Evolutionary conservation across 2,797 vertebrate genomes (phyloP).

Genomic region (Gallinago solitaria): DNA sequence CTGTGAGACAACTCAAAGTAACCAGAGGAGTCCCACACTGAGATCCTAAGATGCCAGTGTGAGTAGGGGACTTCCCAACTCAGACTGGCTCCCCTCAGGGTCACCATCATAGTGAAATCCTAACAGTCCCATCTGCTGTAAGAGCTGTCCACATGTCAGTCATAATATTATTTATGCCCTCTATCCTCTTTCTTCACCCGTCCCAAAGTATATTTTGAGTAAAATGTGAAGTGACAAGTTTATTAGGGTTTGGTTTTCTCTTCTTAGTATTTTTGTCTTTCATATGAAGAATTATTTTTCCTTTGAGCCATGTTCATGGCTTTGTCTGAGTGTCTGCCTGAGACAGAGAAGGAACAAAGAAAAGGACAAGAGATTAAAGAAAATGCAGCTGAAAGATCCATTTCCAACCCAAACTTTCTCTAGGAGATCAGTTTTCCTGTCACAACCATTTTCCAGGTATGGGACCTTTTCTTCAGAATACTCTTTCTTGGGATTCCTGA

Average conservation of each 20-base stretch:
- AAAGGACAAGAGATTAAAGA: background rate
- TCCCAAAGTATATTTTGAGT: background rate
- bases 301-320: background rate
- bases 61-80: background rate
- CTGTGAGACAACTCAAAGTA: accelerated
- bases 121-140: background rate
- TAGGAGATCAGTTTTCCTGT: background rate
- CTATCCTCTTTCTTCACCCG: background rate
- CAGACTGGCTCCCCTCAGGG: background rate
- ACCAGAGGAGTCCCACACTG: background rate
- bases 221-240: background rate
- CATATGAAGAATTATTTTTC: background rate
- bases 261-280: background rate
- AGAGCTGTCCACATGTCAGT: background rate
- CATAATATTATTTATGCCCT: background rate
- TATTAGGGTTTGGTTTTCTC: background rate
- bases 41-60: background rate
- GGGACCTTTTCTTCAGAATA: background rate
- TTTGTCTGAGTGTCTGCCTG: background rate
- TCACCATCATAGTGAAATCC: background rate
- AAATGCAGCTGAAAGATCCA: background rate
- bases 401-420: background rate
- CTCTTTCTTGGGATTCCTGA: background rate
- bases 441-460: background rate
- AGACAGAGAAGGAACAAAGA: background rate